Base-by-base conservation (phyloP, 1,140 invertebrate species). In the Tenebrio molitor region DNA sequence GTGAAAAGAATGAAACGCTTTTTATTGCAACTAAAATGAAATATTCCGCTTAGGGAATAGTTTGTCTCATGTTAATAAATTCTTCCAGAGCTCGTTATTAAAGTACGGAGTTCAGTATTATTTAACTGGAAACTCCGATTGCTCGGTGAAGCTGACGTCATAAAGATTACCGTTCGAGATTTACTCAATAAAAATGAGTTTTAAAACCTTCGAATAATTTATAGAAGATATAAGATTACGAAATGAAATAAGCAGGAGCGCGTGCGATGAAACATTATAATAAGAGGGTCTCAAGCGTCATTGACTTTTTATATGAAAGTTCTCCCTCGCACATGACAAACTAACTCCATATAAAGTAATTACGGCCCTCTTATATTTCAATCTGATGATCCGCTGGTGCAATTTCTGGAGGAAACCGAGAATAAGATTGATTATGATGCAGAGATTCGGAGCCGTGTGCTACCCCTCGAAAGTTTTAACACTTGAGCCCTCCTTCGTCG, bases 341-440 rank as follows among this genome's bases (percentile, higher is more conserved):
- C 64, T 66, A 42, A 21, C 39, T 34, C 39, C 42, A 66, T 44
- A 66, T 66, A 66, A 66, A 66, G 64, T 66, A 66, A 66, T 66
- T 66, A 66, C 64, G 64, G n/a, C 64, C 64, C 64, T 58, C 21
- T 66, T 66, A 66, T 66, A 66, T 66, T 66, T 66, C 64, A 66
- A 42, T 66, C 62, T 65, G 33, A 17, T 65, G 33, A 65, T 41
- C 21, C 64, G 64, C 23, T 21, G 64, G 39, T 66, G 64, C 64
- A 66, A 66, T 66, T 66, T 66, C 64, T 58, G 42, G n/a, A 29
- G 36, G 23, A 66, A 42, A 36, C 64, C 39, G 64, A 23, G 64
- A 66, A 66, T 66, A 66, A 44, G 64, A 66, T 66, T 66, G 64
- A 66, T 66, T 66, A 66, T 66, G 42, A 66, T 66, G 64, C 64